phyloP scores from a whole-genome alignment of 2,888 invertebrate species.

The Maniola hyperantus region DNA sequence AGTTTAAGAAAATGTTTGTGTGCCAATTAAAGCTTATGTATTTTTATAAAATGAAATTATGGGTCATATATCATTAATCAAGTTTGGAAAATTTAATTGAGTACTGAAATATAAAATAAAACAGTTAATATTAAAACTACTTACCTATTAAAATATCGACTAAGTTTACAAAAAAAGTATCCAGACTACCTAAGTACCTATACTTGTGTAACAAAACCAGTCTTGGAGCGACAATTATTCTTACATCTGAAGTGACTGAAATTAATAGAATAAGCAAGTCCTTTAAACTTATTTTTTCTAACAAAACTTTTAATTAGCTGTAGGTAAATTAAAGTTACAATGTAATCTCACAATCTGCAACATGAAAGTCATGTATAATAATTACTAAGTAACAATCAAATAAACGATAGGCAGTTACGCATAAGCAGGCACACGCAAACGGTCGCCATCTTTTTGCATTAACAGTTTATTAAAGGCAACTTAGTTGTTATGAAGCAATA shows the following conservation, averaged over 20 bases:
- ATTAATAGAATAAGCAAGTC: too few relatives aligned
- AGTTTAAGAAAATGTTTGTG: background rate
- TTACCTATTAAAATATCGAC: background rate
- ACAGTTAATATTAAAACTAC: background rate
- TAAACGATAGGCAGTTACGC: slow-evolving; percentile 20
- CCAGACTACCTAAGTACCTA: background rate
- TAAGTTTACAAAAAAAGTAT: background rate
- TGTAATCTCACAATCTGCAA: background rate
- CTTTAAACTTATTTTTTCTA: too few relatives aligned
- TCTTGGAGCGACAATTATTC: too few relatives aligned
- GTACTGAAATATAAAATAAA: background rate
- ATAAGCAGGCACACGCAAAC: slow-evolving; percentile 29
- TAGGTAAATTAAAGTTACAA: background rate
- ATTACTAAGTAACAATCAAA: slow-evolving; percentile 19
- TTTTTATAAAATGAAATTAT: background rate
- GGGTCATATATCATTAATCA: background rate
- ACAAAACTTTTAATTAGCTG: too few relatives aligned
- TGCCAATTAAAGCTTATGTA: slow-evolving; percentile 6
- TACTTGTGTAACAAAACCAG: too few relatives aligned
- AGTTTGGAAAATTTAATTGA: background rate
- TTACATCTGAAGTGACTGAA: too few relatives aligned
- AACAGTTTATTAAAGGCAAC: slow-evolving; percentile 34
- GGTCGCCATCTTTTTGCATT: slow-evolving; percentile 23
- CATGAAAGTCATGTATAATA: background rate
- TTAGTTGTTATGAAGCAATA: slow-evolving; percentile 20